A percentile compares a stretch with the other conserved stretches of the same genome.
Conservation (phyloP, 2,113 vertebrate genomes). For the Paedocypris sp. region DNA sequence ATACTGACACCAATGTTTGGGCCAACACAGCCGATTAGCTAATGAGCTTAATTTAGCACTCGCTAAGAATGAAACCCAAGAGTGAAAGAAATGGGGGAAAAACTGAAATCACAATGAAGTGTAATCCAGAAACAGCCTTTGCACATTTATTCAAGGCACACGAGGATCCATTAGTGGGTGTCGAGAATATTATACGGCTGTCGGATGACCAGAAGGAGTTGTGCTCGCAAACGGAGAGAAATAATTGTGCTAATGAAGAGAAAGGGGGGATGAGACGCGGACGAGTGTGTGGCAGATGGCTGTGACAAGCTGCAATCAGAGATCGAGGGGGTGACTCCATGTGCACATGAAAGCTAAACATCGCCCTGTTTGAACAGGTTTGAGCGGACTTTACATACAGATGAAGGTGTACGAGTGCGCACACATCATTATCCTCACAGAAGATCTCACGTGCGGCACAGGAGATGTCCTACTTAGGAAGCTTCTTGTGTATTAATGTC, state of each 20-base stretch:
- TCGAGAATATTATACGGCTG: slow-evolving; percentile 9
- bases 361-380: slow-evolving; percentile 52
- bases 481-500: not conserved
- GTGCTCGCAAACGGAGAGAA: slow-evolving; percentile 16
- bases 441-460: slow-evolving; percentile 17
- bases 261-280: slow-evolving; percentile 33
- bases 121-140: slow-evolving; percentile 21
- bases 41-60: slow-evolving; percentile 12
- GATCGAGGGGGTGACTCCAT: slow-evolving; percentile 54
- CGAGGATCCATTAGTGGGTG: slow-evolving; percentile 13
- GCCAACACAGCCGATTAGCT: not conserved
- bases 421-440: slow-evolving; percentile 11
- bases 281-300: slow-evolving; percentile 61
- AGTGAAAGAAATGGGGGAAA: slow-evolving; percentile 2
- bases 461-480: not conserved
- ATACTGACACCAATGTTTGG: not conserved
- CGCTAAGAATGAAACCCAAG: not conserved
- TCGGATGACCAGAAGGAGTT: slow-evolving; percentile 19
- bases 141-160: slow-evolving; percentile 13
- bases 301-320: slow-evolving; percentile 57
- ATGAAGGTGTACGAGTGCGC: slow-evolving; percentile 26
- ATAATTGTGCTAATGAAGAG: slow-evolving; percentile 34
- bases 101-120: slow-evolving; percentile 14
- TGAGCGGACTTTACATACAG: slow-evolving; percentile 33
- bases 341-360: slow-evolving; percentile 56